Evolutionary conservation across 2,113 vertebrate species (phyloP).

Genomic region (human): GRCh38 chr12:115335001-115335500

Average conservation of each 20-base stretch:
- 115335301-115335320: background rate
- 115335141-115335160: background rate
- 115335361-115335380: background rate
- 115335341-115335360: background rate
- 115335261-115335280: background rate
- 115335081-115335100: background rate
- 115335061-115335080: background rate
- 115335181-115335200: background rate
- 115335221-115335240: background rate
- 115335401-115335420: background rate
- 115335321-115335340: background rate
- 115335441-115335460: background rate
- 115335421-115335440: background rate
- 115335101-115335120: background rate
- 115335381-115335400: background rate
- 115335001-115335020: fast-evolving
- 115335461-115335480: background rate
- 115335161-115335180: background rate
- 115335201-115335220: background rate
- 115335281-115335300: background rate
- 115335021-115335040: fast-evolving
- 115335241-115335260: background rate
- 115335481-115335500: background rate
- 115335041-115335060: background rate
- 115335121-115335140: background rate